Evolutionary conservation across 2,113 vertebrate genomes (phyloP), one percentile per base, ranked within the genome.

Genomic region (Hoplias malabaricus): DNA sequence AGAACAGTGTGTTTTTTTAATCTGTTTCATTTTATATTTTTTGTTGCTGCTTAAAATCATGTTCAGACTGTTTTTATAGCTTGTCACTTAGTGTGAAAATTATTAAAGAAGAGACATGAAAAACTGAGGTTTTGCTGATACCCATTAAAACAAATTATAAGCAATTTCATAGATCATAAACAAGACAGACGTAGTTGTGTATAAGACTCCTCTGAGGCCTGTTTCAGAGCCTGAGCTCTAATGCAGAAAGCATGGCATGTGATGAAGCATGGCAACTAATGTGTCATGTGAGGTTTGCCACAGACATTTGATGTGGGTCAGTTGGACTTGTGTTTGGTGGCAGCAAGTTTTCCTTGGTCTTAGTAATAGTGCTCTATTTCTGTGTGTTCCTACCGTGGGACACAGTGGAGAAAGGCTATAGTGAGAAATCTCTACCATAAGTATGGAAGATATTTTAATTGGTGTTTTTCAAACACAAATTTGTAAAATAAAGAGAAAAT

Each of bases 141-240:
- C 82, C 86, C 83, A 87, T 91, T 91, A 90, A 89, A 91, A 85
- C 83, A 88, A 91, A 91, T 90, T 89, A 89, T 86, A 87, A 84
- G 71, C 79, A 82, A 87, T 87, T 90, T 91, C 89, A 91, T 87
- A 86, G 89, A 82, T 83, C 83, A 87, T 85, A 87, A 73, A 87
- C 85, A 87, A 62, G 5, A 62, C 12, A 23, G 43, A 74, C 31
- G 80, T 73, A 21, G 25, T 25, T 13, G 36, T 61, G 40, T 31
- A 48, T 73, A 34, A 48, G 33, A 16, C 21, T 38, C 11, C 29
- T 23, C 11, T 46, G 7, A 48, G 29, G 56, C 71, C 13, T 72
- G 71, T 11, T 14, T 21, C 42, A 48, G n/a, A 48, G 11, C 21
- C 19, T 34, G n/a, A 7, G 29, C 57, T 61, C 61, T 73, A 73